Evolutionary conservation across 2,797 vertebrate genomes (phyloP).

Genomic region (Peromyscus aztecus): DNA sequence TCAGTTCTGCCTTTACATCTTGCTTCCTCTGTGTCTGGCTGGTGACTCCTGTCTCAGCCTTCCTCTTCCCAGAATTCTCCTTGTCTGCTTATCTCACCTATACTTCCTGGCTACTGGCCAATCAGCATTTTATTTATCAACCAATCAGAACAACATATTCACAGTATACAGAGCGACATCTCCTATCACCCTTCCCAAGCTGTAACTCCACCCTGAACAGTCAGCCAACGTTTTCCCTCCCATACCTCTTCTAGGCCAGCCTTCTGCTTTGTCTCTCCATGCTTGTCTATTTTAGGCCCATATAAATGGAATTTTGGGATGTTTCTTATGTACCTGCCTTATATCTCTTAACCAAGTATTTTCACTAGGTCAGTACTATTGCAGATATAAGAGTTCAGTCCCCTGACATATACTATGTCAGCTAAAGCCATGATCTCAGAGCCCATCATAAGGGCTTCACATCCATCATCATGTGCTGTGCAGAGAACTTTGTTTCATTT

Average conservation of each 20-base stretch:
- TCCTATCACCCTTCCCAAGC: background rate
- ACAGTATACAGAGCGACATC: too few species aligned
- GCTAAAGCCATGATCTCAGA: background rate
- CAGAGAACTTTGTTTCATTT: background rate
- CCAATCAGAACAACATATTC: too few species aligned
- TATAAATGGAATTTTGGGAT: fast-evolving
- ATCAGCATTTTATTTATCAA: too few species aligned
- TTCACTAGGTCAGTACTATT: background rate
- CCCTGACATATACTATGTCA: fast-evolving
- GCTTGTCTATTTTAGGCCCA: background rate
- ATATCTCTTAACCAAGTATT: background rate
- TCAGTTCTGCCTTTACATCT: too few species aligned
- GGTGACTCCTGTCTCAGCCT: too few species aligned
- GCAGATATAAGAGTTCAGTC: background rate
- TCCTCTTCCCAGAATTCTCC: too few species aligned
- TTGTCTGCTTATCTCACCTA: too few species aligned
- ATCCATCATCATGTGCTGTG: background rate
- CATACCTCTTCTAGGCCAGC: fast-evolving
- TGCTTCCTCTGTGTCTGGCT: too few species aligned
- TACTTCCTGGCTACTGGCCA: too few species aligned
- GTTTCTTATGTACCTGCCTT: background rate
- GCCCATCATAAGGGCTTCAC: background rate
- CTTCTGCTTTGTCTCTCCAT: background rate
- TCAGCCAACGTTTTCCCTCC: fast-evolving
- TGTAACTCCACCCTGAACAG: background rate